A percentile compares a stretch with the other conserved stretches of the same genome.
phyloP scores from a whole-genome alignment of 2,888 invertebrate genomes.

The Drosophila flavopinicola region DNA sequence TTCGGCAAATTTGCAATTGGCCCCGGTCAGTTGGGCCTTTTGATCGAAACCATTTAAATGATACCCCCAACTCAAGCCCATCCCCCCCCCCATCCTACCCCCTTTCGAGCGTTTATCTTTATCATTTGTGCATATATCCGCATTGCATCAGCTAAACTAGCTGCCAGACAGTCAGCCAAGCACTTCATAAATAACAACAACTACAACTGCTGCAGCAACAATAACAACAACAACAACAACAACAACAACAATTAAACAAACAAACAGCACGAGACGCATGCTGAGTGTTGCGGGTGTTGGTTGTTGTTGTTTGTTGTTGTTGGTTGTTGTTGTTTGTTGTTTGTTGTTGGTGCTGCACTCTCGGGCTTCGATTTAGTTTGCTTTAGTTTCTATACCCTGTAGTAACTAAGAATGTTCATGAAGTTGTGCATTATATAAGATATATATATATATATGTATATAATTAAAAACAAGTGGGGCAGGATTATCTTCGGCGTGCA shows the following conservation, averaged over 20 bases:
- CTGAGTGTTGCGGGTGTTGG: constrained; percentile 10
- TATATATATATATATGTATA: no score
- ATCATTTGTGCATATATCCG: constrained; percentile 68
- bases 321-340: not conserved
- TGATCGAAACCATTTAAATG: constrained; percentile 41
- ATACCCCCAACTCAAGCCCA: not conserved
- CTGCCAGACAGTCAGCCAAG: constrained; percentile 65
- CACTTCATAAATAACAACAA: constrained; percentile 67
- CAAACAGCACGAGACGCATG: constrained; percentile 60
- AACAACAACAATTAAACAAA: constrained; percentile 65
- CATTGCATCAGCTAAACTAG: constrained; percentile 62
- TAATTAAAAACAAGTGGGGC: no score
- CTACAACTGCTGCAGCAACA: constrained; percentile 29
- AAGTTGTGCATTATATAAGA: no score
- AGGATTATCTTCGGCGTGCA: no score
- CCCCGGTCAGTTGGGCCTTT: constrained; percentile 33
- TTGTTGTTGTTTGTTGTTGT: no score
- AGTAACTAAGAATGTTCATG: not conserved
- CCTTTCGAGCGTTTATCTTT: constrained; percentile 37
- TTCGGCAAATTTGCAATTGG: constrained; percentile 46
- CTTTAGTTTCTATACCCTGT: constrained; percentile 22
- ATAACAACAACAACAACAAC: constrained; percentile 27
- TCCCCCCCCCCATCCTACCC: not conserved
- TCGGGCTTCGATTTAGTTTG: constrained; percentile 29
- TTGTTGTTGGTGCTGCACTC: constrained; percentile 11